Evolutionary conservation across 2,113 vertebrate genomes (phyloP), one percentile per base, ranked within the genome.

Genomic region (Pseudolaguvia tuberculata): DNA sequence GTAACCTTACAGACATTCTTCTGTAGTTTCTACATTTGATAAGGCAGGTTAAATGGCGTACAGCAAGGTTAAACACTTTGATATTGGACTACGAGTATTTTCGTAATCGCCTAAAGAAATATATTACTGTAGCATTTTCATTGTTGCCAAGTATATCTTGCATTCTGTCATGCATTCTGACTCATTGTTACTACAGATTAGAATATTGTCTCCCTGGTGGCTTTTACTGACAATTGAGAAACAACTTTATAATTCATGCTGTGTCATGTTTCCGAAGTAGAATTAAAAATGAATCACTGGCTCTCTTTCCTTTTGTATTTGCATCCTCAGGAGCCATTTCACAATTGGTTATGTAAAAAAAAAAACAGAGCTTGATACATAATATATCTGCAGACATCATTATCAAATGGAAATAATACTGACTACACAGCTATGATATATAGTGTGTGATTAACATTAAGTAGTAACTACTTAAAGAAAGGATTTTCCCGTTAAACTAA

Each of bases 241-340:
- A 55, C n/a, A 20, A 21, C 31, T 42, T 62, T 51, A 35, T 5
- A 25, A 42, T 57, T 45, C 50, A 23, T 2, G 14, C 45, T 48
- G 69, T 58, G 57, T 56, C 70, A 57, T 47, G 27, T 71, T 39
- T 29, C 72, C 56, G 39, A n/a, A 5, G 14, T 42, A 25, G 50
- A 74, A 80, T 74, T 75, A 77, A 77, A 78, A 75, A 74, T 56
- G 29, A 71, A 78, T 72, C 18, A 67, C 67, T 53, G 18, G 45
- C 50, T 63, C 42, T 25, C 5, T 10, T 25, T 52, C 6, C 39
- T 45, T 29, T 39, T 50, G 25, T 29, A 65, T 23, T n/a, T 15
- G 2, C 7, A 65, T 23, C 20, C 20, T 58, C 35, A 50, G 13
- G 12, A 73, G 17, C 21, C 25, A 45, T 18, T 70, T 57, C 42